phyloP scores from a whole-genome alignment of 2,888 invertebrate genomes.

The Scaptomyza caliginosa region DNA sequence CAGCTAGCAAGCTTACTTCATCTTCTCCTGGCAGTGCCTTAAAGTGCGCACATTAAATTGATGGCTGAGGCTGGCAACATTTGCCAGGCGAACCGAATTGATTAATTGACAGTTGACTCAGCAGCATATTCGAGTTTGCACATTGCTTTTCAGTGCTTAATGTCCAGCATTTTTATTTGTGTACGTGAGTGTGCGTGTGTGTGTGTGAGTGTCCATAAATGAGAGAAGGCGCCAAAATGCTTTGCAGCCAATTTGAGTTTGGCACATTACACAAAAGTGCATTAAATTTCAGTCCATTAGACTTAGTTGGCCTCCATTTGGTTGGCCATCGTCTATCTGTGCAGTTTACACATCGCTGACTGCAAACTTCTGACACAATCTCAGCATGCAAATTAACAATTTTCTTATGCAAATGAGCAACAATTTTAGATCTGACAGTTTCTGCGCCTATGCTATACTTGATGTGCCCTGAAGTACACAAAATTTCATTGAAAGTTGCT shows the following conservation, averaged over 20 bases:
- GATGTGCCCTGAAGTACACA: not conserved
- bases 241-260: slow-evolving; percentile 29
- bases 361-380: slow-evolving; percentile 52
- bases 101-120: slow-evolving; percentile 77
- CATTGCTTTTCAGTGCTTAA: slow-evolving; percentile 18
- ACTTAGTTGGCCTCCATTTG: slow-evolving; percentile 27
- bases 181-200: slow-evolving; percentile 6
- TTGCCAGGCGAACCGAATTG: slow-evolving; percentile 56
- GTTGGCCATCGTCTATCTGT: slow-evolving; percentile 61
- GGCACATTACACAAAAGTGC: slow-evolving; percentile 59
- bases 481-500: not conserved
- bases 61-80: slow-evolving; percentile 50
- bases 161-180: slow-evolving; percentile 41
- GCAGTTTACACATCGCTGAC: slow-evolving; percentile 68
- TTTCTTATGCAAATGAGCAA: slow-evolving; percentile 44
- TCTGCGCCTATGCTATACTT: not conserved
- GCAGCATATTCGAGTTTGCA: slow-evolving; percentile 46
- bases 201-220: slow-evolving; percentile 28
- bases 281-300: slow-evolving; percentile 67
- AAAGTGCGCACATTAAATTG: slow-evolving; percentile 67
- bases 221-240: slow-evolving; percentile 8
- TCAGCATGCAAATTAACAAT: slow-evolving; percentile 23
- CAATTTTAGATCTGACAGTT: not conserved
- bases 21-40: slow-evolving; percentile 1
- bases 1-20: not conserved